Conservation (phyloP, 2,113 vertebrate genomes). For the Corapipo altera region DNA sequence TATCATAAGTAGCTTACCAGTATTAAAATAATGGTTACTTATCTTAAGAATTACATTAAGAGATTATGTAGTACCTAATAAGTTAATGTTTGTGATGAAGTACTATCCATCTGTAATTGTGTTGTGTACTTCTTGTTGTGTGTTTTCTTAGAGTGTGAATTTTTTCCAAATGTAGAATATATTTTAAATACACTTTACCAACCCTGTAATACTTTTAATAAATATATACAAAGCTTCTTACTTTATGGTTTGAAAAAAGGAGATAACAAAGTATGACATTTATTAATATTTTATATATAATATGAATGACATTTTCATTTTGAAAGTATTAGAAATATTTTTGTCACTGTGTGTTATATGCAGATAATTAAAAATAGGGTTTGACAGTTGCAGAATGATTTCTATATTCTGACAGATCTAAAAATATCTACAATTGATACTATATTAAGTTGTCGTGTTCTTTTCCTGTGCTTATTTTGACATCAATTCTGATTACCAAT, state of each 20-base stretch:
- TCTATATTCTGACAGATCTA: neutral
- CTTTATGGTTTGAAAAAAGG: neutral
- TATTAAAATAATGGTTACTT: neutral
- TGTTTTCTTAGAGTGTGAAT: neutral
- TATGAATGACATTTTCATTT: neutral
- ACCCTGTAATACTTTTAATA: neutral
- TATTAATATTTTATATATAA: neutral
- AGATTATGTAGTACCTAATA: neutral
- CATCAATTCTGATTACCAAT: neutral
- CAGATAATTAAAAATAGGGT: neutral
- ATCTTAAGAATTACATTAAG: neutral
- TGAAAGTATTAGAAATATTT: neutral
- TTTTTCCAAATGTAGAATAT: neutral
- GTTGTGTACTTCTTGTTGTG: neutral
- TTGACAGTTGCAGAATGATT: neutral
- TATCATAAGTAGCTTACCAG: neutral
- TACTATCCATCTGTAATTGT: neutral
- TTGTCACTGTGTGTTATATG: neutral
- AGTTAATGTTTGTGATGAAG: neutral
- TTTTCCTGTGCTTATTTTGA: neutral
- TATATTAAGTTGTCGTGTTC: neutral
- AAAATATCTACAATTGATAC: neutral
- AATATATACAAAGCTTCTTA: neutral
- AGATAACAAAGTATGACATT: neutral
- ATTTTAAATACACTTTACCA: neutral